These are phyloP conservation scores for Leptinotarsa juncta DNA, from an alignment of 2,888 invertebrate genomes.

Conservation along the genomic window DNA sequence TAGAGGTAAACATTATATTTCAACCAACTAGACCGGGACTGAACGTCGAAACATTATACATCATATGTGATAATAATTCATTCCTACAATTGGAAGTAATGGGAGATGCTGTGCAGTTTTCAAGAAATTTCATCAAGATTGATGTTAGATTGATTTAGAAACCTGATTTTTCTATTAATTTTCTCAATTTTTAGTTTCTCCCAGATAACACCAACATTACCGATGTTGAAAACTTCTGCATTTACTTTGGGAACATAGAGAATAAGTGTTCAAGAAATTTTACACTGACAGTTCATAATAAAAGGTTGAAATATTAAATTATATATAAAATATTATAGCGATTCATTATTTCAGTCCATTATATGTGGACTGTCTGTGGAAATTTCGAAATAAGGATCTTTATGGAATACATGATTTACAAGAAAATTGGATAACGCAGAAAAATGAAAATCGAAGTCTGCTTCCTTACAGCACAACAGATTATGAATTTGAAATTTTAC, in stretches of 20 bases:
- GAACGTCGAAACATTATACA: conserved; percentile 62
- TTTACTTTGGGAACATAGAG: conserved; percentile 49
- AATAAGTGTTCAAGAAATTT: conserved; percentile 34
- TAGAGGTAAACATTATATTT: conserved; percentile 62
- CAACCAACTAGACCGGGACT: conserved; percentile 60
- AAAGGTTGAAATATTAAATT: conserved; percentile 48
- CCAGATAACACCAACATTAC: conserved; percentile 41
- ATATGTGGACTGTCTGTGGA: conserved; percentile 54
- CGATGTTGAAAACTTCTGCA: conserved; percentile 45
- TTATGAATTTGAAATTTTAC: conserved; percentile 55
- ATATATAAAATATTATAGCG: background rate
- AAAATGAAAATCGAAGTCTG: conserved; percentile 53
- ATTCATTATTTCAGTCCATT: conserved; percentile 47
- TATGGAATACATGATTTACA: conserved; percentile 27
- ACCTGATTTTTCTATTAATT: background rate
- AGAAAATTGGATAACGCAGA: conserved; percentile 52
- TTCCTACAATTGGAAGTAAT: conserved; percentile 63
- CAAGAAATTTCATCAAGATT: conserved; percentile 52
- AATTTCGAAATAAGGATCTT: conserved; percentile 39
- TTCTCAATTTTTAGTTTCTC: conserved; percentile 40
- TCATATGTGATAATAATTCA: conserved; percentile 65
- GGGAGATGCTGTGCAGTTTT: conserved; percentile 65
- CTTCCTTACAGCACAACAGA: conserved; percentile 53
- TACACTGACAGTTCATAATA: conserved; percentile 51
- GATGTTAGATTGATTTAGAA: conserved; percentile 44